Evolutionary conservation across 2,113 vertebrate genomes (phyloP).

Genomic region (Erythrolamprus reginae): DNA sequence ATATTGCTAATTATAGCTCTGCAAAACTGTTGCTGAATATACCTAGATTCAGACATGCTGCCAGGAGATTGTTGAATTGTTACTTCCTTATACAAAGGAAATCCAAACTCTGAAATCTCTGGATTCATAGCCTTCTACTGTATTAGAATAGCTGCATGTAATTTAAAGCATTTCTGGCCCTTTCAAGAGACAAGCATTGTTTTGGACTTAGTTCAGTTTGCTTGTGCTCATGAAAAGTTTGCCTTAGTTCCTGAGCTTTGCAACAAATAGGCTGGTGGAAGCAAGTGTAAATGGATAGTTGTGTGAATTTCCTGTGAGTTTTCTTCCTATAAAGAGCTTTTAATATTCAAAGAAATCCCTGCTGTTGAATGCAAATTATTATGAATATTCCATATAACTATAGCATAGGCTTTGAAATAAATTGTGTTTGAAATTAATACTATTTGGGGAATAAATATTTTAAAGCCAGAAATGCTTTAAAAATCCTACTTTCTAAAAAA

Average conservation of each 20-base stretch:
- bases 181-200: constrained; percentile 38
- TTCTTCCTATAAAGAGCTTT: constrained; percentile 52
- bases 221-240: constrained; percentile 19
- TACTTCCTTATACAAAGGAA: not conserved
- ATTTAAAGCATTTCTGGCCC: constrained; percentile 4
- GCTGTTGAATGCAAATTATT: constrained; percentile 55
- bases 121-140: not conserved
- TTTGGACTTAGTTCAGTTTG: constrained; percentile 31
- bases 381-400: constrained; percentile 52
- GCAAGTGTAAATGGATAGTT: constrained; percentile 31
- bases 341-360: constrained; percentile 60
- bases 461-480: constrained; percentile 36
- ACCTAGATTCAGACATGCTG: constrained; percentile 43
- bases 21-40: constrained; percentile 49
- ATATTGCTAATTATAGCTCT: constrained; percentile 34
- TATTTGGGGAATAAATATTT: constrained; percentile 41
- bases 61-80: constrained; percentile 42
- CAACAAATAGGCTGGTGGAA: constrained; percentile 33
- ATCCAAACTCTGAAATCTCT: constrained; percentile 46
- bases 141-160: not conserved
- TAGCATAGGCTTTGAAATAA: constrained; percentile 49
- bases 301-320: constrained; percentile 46
- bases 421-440: constrained; percentile 38
- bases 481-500: constrained; percentile 57
- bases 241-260: constrained; percentile 35